Conservation (phyloP, 2,113 vertebrate species). For the Otolemur garnettii region DNA sequence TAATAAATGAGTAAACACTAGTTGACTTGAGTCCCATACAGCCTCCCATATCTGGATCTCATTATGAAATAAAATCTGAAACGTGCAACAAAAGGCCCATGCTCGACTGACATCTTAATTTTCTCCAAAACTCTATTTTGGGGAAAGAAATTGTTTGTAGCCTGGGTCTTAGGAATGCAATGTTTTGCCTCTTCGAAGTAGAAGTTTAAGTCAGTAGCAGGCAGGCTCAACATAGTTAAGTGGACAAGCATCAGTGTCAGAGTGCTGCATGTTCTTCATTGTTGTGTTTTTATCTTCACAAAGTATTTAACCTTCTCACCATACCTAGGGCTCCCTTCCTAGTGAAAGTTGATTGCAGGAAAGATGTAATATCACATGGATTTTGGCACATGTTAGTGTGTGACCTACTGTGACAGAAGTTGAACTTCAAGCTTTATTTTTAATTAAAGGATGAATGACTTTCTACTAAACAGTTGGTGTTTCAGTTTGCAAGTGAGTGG, state of each 20-base stretch:
- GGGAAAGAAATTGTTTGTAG: neutral
- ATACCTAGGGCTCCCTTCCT: neutral
- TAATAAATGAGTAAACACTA: neutral
- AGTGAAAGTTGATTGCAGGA: neutral
- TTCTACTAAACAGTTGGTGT: neutral
- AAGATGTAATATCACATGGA: neutral
- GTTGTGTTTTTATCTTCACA: neutral
- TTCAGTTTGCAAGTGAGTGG: neutral
- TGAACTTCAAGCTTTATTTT: slow-evolving; percentile 23
- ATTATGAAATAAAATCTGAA: slow-evolving; percentile 14
- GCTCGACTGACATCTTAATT: neutral
- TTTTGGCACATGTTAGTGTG: neutral
- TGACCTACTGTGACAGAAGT: neutral
- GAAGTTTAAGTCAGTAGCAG: neutral
- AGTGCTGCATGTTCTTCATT: neutral
- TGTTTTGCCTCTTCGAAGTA: neutral
- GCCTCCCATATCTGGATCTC: neutral
- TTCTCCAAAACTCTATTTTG: neutral
- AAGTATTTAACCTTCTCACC: neutral
- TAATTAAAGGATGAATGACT: neutral
- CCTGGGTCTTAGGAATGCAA: neutral
- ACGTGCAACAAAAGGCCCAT: neutral
- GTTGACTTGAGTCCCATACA: neutral
- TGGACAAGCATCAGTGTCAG: neutral
- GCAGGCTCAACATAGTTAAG: neutral